Evolutionary conservation across 2,797 vertebrate genomes (phyloP).

Genomic region (Allobates femoralis): DNA sequence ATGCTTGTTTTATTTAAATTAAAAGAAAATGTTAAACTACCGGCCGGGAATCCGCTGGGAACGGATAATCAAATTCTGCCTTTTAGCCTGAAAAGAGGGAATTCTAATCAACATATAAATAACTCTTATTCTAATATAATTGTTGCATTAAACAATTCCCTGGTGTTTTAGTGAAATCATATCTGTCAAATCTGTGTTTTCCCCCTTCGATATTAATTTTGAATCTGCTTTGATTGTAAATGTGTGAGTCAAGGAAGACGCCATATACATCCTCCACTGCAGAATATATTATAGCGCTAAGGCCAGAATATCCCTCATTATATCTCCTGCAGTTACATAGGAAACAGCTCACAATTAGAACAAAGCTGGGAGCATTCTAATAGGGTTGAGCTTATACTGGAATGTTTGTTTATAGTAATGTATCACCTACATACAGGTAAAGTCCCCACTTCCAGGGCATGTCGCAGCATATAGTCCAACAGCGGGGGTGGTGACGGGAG

Average conservation of each 20-base stretch:
- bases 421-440: too few relatives aligned
- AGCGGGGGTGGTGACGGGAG: too few relatives aligned
- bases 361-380: too few relatives aligned
- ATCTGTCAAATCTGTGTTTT: slow-evolving; percentile 17
- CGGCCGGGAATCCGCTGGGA: slow-evolving; percentile 57
- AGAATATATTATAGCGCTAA: background rate
- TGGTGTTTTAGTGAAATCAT: slow-evolving; percentile 37
- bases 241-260: background rate
- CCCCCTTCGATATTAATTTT: slow-evolving; percentile 28
- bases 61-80: slow-evolving; percentile 59
- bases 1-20: slow-evolving; percentile 63
- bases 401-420: too few relatives aligned
- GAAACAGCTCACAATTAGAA: background rate
- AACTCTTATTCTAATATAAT: slow-evolving; percentile 59
- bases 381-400: too few relatives aligned
- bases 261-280: slow-evolving; percentile 2
- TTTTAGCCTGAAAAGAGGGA: slow-evolving; percentile 53
- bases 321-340: background rate
- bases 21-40: slow-evolving; percentile 62
- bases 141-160: slow-evolving; percentile 54
- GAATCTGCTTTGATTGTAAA: slow-evolving; percentile 40
- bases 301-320: background rate
- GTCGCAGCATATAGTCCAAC: too few relatives aligned
- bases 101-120: slow-evolving; percentile 62
- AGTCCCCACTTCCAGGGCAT: too few relatives aligned